These are phyloP conservation scores for Mesorhabditis spiculigera DNA, from an alignment of 2,888 invertebrate species.

Conservation along the genomic window DNA sequence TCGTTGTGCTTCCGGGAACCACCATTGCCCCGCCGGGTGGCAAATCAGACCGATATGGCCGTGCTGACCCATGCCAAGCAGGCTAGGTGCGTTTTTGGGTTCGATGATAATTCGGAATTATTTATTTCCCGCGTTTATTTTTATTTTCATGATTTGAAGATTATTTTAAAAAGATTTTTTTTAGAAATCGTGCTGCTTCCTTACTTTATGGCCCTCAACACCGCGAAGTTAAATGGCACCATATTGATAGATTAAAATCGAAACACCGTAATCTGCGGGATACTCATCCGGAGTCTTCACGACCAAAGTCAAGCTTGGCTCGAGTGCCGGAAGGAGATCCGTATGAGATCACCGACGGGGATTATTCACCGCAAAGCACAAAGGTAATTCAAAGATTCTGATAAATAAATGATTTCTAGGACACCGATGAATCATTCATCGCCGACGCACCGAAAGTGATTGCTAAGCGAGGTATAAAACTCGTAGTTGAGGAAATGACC, in stretches of 20 bases:
- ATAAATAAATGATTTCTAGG: not conserved
- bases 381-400: not conserved
- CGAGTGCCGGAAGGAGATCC: constrained; percentile 1
- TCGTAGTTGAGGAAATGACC: too few relatives aligned
- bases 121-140: not conserved
- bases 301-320: not conserved
- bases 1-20: constrained; percentile 3
- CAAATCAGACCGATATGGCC: constrained; percentile 4
- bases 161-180: not conserved
- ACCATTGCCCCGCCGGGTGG: not conserved
- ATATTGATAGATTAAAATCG: not conserved
- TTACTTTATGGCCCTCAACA: not conserved
- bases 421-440: not conserved
- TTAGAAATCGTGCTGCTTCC: not conserved
- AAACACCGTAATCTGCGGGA: not conserved
- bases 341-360: constrained; percentile 1
- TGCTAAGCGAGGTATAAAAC: not conserved
- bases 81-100: not conserved
- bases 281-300: not conserved
- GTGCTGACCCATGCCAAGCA: not conserved
- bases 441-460: not conserved
- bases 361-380: not conserved
- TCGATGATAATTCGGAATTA: too few relatives aligned
- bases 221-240: not conserved
- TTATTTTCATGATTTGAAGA: not conserved